Conservation (phyloP, 1,140 invertebrate genomes). For the Andricus grossulariae region DNA sequence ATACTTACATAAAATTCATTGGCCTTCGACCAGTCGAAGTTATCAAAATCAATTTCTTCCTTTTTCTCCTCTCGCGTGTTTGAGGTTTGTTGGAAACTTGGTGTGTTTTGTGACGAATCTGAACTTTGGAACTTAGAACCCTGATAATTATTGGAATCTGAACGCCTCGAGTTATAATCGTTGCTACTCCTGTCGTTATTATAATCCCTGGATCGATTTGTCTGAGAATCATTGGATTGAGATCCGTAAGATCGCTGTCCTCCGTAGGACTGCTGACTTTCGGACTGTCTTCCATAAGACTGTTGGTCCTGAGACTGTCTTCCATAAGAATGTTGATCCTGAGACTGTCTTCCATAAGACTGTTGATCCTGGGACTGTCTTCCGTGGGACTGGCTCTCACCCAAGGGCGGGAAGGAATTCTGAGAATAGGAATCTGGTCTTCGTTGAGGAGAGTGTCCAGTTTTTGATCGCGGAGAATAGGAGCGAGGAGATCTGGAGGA, state of each 20-base stretch:
- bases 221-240: not conserved
- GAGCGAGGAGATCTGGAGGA: not conserved
- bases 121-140: not conserved
- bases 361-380: not conserved
- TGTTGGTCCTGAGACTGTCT: not conserved
- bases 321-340: not conserved
- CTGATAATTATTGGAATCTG: not conserved
- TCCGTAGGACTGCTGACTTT: not conserved
- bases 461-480: constrained; percentile 25
- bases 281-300: not conserved
- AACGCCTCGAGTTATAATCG: not conserved
- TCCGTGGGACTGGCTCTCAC: not conserved
- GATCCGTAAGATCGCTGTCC: not conserved
- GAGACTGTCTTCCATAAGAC: not conserved
- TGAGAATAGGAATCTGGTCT: constrained; percentile 1
- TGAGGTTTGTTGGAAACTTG: constrained; percentile 51
- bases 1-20: constrained; percentile 27
- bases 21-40: constrained; percentile 27
- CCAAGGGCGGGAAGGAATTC: not conserved
- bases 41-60: constrained; percentile 32
- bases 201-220: not conserved
- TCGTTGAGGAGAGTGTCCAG: not conserved
- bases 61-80: constrained; percentile 15
- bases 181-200: not conserved
- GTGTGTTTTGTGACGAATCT: not conserved